phyloP scores from a whole-genome alignment of 1,140 invertebrate genomes.

The Drosophila truncata region DNA sequence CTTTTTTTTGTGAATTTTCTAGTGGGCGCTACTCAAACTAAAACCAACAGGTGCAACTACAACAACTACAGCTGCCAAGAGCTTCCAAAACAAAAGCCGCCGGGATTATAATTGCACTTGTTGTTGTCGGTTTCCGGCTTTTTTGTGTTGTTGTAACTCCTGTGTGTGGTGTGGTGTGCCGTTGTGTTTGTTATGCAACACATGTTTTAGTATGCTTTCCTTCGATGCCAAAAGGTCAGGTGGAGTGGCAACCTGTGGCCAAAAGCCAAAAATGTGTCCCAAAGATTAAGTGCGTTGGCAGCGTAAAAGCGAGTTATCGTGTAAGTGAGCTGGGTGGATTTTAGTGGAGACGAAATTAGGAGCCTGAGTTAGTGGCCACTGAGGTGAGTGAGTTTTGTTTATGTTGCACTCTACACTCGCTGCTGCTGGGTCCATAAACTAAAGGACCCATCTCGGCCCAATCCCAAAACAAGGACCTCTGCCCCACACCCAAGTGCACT shows the following conservation, averaged over 20 bases:
- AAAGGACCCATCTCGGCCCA: slow-evolving; percentile 17
- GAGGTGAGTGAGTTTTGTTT: slow-evolving; percentile 60
- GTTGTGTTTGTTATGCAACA: slow-evolving; percentile 40
- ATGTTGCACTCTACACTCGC: slow-evolving; percentile 70
- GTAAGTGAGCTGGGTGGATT: slow-evolving; percentile 21
- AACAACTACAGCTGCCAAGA: slow-evolving; percentile 5
- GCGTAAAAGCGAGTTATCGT: slow-evolving; percentile 21
- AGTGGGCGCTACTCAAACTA: slow-evolving; percentile 44
- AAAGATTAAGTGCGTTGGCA: slow-evolving; percentile 70
- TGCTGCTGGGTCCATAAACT: slow-evolving; percentile 62
- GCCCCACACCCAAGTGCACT: slow-evolving; percentile 63
- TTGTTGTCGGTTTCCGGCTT: slow-evolving; percentile 34
- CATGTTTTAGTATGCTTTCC: slow-evolving; percentile 45
- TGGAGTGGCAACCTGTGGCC: slow-evolving; percentile 64
- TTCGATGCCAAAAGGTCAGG: slow-evolving; percentile 49
- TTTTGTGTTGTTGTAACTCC: background rate
- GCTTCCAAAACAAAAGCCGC: slow-evolving; percentile 36
- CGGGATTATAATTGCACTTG: slow-evolving; percentile 50
- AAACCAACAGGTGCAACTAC: slow-evolving; percentile 31
- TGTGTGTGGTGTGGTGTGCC: background rate
- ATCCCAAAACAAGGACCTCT: slow-evolving; percentile 30
- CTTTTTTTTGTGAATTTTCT: slow-evolving; percentile 14
- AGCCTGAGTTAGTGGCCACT: slow-evolving; percentile 2
- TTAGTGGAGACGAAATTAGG: background rate
- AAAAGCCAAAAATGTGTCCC: slow-evolving; percentile 56